Evolutionary conservation across 2,797 vertebrate genomes (phyloP).

Genomic region (Cryptoblepharus egeriae): DNA sequence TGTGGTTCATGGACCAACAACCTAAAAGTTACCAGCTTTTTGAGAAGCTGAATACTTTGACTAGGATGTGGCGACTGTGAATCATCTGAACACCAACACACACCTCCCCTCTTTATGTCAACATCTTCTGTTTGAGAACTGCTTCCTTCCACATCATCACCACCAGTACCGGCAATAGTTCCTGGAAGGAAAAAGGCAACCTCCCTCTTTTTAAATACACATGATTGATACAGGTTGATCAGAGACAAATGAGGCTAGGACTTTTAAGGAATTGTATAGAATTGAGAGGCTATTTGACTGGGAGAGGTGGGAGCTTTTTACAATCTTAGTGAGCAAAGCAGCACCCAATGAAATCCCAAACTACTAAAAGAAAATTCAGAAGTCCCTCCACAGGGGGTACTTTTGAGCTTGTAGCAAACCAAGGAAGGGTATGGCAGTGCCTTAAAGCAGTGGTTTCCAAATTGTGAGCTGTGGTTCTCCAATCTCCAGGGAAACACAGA

Average conservation of each 20-base stretch:
- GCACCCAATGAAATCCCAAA: not conserved
- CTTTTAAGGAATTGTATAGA: not conserved
- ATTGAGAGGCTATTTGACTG: not conserved
- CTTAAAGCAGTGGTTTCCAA: too few relatives aligned
- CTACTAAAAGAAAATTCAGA: too few relatives aligned
- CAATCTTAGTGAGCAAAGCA: not conserved
- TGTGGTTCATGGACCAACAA: not conserved
- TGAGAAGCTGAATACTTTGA: not conserved
- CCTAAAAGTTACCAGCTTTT: not conserved
- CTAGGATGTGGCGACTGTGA: not conserved
- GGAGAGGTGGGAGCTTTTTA: too few relatives aligned
- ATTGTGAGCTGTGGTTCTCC: too few relatives aligned
- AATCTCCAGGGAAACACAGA: too few relatives aligned
- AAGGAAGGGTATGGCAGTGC: too few relatives aligned
- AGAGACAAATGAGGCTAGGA: too few relatives aligned
- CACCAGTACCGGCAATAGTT: not conserved
- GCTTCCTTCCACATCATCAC: slow-evolving; percentile 25
- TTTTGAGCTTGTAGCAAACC: too few relatives aligned
- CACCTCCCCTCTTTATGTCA: slow-evolving; percentile 22
- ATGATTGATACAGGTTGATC: too few relatives aligned
- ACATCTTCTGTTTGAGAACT: slow-evolving; percentile 20
- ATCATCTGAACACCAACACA: not conserved
- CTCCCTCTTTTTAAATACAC: not conserved
- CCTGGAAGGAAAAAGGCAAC: slow-evolving; percentile 2
- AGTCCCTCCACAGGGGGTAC: not conserved